Evolutionary conservation across 2,888 invertebrate species (phyloP).

Genomic region (Agonopterix arenella): DNA sequence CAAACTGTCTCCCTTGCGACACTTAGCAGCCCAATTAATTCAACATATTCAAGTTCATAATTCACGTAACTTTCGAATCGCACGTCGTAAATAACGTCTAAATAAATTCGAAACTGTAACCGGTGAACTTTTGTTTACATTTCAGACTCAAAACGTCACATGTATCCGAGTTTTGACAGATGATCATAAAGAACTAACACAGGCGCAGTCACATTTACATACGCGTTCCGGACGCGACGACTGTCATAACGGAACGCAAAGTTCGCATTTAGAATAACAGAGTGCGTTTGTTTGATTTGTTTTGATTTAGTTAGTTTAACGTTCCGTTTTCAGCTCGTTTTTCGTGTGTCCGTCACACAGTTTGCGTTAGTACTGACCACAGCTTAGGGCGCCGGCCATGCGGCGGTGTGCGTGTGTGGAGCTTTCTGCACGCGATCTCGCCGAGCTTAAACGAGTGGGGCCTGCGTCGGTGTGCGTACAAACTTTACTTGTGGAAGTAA

Average conservation of each 20-base stretch:
- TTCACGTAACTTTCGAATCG: constrained; percentile 52
- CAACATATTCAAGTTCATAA: constrained; percentile 66
- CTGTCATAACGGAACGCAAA: constrained; percentile 24
- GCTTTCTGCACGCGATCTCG: constrained; percentile 74
- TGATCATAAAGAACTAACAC: constrained; percentile 67
- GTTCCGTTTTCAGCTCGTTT: constrained; percentile 72
- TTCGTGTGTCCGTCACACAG: constrained; percentile 77
- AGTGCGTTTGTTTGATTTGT: constrained; percentile 20
- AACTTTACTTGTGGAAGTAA: constrained; percentile 65
- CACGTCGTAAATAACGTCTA: constrained; percentile 58
- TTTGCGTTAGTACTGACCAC: constrained; percentile 76
- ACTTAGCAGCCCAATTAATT: constrained; percentile 61
- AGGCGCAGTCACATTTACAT: constrained; percentile 64
- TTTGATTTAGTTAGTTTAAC: constrained; percentile 55
- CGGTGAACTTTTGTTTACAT: constrained; percentile 70
- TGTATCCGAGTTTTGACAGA: constrained; percentile 72
- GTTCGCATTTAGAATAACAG: constrained; percentile 26
- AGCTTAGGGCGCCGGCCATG: constrained; percentile 73
- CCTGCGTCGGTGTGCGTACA: constrained; percentile 57
- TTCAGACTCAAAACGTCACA: constrained; percentile 70
- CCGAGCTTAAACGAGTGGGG: constrained; percentile 66
- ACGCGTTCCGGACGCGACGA: constrained; percentile 35
- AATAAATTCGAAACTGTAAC: constrained; percentile 42
- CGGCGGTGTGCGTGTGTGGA: constrained; percentile 70
- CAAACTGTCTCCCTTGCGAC: constrained; percentile 35